phyloP scores from a whole-genome alignment of 2,113 vertebrate genomes.

The Ptyas mucosa region DNA sequence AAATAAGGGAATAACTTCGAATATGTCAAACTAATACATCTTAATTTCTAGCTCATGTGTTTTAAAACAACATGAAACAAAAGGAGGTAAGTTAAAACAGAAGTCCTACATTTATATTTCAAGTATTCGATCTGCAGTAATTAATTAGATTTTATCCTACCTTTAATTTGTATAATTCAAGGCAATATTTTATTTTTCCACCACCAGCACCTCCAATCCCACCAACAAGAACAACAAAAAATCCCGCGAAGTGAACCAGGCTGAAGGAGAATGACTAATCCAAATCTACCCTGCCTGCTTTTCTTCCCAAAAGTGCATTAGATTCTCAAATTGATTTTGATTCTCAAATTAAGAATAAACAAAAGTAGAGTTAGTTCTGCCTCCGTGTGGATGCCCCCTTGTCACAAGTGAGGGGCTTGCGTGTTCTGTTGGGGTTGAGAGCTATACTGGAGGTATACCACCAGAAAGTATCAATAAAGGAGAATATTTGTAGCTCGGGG shows the following conservation, averaged over 20 bases:
- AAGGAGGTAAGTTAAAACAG: background rate
- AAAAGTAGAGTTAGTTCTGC: constrained; percentile 8
- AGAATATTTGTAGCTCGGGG: no score
- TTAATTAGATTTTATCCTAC: background rate
- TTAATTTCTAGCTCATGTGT: background rate
- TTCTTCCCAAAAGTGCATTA: background rate
- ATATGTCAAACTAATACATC: background rate
- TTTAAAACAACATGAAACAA: constrained; percentile 7
- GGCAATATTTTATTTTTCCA: background rate
- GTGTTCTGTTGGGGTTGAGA: no score
- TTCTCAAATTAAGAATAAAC: background rate
- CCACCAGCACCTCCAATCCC: no score
- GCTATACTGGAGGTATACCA: no score
- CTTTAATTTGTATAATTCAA: background rate
- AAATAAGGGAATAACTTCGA: background rate
- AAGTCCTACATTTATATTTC: background rate
- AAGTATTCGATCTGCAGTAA: background rate
- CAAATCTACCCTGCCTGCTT: background rate
- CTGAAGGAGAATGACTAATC: background rate
- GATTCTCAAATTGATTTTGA: background rate
- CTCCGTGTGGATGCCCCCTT: no score
- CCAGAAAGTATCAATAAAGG: no score
- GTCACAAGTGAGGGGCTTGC: no score
- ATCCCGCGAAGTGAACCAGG: background rate
- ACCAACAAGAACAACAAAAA: no score